Base-by-base conservation (phyloP, 2,888 invertebrate genomes). In the Oscheius sp. region DNA sequence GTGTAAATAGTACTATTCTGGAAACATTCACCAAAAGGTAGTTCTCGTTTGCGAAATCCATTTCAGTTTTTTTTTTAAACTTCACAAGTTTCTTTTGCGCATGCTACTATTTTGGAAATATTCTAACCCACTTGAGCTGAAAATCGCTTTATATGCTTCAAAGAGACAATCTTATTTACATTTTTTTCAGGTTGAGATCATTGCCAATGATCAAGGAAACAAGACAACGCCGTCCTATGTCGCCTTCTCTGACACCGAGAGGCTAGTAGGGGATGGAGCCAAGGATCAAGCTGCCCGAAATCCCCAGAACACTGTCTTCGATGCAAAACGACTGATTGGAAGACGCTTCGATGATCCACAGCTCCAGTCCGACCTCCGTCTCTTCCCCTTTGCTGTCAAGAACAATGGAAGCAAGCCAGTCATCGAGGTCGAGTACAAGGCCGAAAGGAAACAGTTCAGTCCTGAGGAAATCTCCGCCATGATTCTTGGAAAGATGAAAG, bases 381-480 rank as follows among this genome's bases (percentile, higher is more conserved):
- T 86, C 74, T 88, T 87, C 85, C 89, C 89, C 33, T 89, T 89
- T 76, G 82, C 85, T 48, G 79, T 88, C 65, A 84, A 80, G 70
- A 78, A 75, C 63, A 81, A 78, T 47, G 79, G 75, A 47, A 79
- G 80, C 13, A 84, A 84, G 57, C 84, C 85, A 60, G 78, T 83
- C 57, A 70, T 82, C 55, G 92, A 93, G 90, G 94, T 95, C 33
- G 91, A 93, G 79, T 95, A 94, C 92, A 95, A 95, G 89, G 95
- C 94, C 51, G 95, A 95, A 90, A 91, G 91, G 72, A 96, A 95
- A 90, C 92, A 92, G 10, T 88, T 87, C 81, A 81, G 75, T 51
- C 86, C 89, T 33, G 89, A 89, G 77, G 90, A 89, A 75, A 82
- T 87, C 65, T 86, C 85, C 13, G 85, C 87, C 10, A 87, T 87